A percentile compares a stretch with the other conserved stretches of the same genome.
These are phyloP conservation scores for Odontothrips loti DNA, from an alignment of 2,888 invertebrate genomes.

Conservation along the genomic window DNA sequence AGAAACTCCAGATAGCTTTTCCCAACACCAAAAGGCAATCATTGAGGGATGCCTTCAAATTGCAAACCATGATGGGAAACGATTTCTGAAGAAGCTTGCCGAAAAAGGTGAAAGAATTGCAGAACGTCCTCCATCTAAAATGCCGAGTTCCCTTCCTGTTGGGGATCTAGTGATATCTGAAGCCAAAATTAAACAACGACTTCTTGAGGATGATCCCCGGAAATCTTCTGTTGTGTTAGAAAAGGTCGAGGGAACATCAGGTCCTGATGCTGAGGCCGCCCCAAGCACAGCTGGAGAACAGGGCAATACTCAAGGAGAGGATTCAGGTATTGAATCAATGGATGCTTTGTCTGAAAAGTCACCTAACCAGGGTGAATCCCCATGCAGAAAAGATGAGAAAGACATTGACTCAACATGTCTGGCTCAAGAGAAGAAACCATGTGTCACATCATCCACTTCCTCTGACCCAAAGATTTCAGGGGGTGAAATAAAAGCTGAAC, in stretches of 20 bases:
- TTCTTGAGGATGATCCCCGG: slow-evolving; percentile 49
- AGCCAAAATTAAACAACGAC: slow-evolving; percentile 57
- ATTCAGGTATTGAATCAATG: slow-evolving; percentile 90
- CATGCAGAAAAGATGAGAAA: slow-evolving; percentile 45
- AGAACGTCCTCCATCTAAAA: neutral
- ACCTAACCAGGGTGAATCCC: slow-evolving; percentile 67
- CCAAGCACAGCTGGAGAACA: slow-evolving; percentile 35
- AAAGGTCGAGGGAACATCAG: slow-evolving; percentile 31
- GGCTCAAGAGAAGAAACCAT: neutral
- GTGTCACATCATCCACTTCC: neutral
- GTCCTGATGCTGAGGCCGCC: slow-evolving; percentile 39
- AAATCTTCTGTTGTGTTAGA: slow-evolving; percentile 36
- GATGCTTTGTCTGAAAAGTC: slow-evolving; percentile 89
- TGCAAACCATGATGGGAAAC: slow-evolving; percentile 1
- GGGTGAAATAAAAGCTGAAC: neutral
- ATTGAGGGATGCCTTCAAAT: neutral
- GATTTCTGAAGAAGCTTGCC: neutral
- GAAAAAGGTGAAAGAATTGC: neutral
- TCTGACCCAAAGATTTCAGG: neutral
- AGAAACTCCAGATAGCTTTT: neutral
- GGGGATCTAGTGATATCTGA: slow-evolving; percentile 51
- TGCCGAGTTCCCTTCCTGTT: slow-evolving; percentile 43
- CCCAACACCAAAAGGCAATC: neutral
- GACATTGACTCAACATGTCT: slow-evolving; percentile 34
- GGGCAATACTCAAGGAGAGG: slow-evolving; percentile 65